Percentiles rank a stretch among this genome's conserved stretches.
phyloP scores from a whole-genome alignment of 2,113 vertebrate genomes.

The Chlorocebus sabaeus region DNA sequence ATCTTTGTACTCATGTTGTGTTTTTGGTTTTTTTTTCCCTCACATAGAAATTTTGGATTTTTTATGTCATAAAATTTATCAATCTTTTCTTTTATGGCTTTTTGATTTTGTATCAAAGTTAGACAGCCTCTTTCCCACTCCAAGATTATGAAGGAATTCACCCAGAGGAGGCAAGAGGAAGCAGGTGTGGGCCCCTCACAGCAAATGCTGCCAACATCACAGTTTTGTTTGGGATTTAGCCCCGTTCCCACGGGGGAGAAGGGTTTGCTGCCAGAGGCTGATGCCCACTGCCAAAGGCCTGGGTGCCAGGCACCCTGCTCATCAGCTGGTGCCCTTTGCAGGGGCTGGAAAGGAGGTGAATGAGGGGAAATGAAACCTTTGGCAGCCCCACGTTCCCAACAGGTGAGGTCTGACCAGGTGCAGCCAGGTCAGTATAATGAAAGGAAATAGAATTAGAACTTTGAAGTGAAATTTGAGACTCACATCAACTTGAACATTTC shows the following conservation, averaged over 20 bases:
- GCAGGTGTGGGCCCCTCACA: constrained; percentile 17
- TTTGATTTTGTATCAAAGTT: background rate
- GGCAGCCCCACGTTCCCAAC: constrained; percentile 49
- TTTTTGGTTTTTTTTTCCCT: background rate
- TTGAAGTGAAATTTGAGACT: constrained; percentile 61
- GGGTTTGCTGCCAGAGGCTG: background rate
- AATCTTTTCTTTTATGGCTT: background rate
- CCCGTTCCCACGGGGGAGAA: constrained; percentile 63
- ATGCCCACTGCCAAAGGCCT: constrained; percentile 37
- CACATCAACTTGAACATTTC: constrained; percentile 45
- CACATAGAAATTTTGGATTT: background rate
- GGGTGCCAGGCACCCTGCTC: background rate
- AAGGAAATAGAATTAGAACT: constrained; percentile 76
- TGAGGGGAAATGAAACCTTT: background rate
- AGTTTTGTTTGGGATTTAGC: constrained; percentile 43
- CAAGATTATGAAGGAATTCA: constrained; percentile 29
- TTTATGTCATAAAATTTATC: background rate
- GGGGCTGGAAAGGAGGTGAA: background rate
- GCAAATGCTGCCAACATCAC: background rate
- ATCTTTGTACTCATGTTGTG: background rate
- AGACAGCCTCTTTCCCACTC: background rate
- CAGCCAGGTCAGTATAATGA: constrained; percentile 50
- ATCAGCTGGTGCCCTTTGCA: background rate
- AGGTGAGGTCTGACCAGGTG: constrained; percentile 71
- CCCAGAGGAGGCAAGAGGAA: background rate